These are phyloP conservation scores for Eciton burchellii DNA, from an alignment of 1,140 invertebrate species.

Conservation along the genomic window DNA sequence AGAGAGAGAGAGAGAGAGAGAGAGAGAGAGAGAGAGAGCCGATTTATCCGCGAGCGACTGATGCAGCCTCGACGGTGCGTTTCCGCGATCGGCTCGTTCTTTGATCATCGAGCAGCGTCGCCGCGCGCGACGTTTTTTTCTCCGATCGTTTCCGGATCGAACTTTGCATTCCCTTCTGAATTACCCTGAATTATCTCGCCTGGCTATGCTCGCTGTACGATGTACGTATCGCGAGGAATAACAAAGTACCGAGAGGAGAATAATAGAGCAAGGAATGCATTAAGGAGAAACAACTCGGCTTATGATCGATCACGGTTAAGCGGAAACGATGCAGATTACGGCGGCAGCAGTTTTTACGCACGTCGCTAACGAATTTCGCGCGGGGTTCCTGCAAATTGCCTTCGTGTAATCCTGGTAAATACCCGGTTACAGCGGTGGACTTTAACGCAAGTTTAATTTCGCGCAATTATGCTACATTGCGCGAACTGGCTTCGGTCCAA, in stretches of 20 bases:
- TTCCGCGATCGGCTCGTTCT: constrained; percentile 29
- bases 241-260: neutral
- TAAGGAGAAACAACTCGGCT: neutral
- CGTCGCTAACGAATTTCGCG: neutral
- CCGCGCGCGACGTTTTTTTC: constrained; percentile 20
- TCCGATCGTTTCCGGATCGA: constrained; percentile 7
- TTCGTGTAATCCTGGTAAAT: constrained; percentile 36
- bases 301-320: neutral
- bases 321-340: neutral
- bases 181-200: constrained; percentile 3
- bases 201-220: too few species aligned
- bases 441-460: constrained; percentile 52
- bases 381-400: neutral
- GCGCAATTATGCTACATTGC: constrained; percentile 27
- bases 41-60: constrained; percentile 27
- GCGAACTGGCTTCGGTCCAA: constrained; percentile 46
- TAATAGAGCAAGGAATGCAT: neutral
- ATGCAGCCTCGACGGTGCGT: constrained; percentile 7
- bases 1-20: too few species aligned
- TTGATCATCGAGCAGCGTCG: constrained; percentile 43
- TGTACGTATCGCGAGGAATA: constrained; percentile 12
- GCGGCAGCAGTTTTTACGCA: neutral
- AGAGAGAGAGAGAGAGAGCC: too few species aligned
- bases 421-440: constrained; percentile 26
- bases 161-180: neutral